Conservation (phyloP, 2,113 vertebrate species). For the Candoia aspera region DNA sequence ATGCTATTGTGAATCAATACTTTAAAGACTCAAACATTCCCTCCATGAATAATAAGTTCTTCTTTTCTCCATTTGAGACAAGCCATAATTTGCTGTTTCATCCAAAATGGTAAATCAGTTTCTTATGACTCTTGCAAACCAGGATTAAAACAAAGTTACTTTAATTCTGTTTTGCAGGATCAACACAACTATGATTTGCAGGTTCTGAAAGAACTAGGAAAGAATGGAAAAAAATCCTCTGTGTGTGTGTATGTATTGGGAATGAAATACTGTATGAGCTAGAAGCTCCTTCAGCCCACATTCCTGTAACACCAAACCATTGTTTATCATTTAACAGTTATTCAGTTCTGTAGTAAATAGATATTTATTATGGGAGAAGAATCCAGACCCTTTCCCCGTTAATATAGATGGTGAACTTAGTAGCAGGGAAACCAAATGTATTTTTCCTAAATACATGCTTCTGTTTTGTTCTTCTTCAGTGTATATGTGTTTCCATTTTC, state of each 20-base stretch:
- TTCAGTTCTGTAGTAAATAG: slow-evolving; percentile 16
- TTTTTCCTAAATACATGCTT: slow-evolving; percentile 20
- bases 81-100: background rate
- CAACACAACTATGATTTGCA: background rate
- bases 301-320: background rate
- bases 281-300: background rate
- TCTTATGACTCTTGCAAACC: background rate
- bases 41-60: background rate
- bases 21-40: background rate
- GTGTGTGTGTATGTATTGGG: background rate
- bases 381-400: slow-evolving; percentile 13
- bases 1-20: background rate
- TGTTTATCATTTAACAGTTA: background rate
- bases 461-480: slow-evolving; percentile 39
- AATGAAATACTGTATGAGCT: background rate
- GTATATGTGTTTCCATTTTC: slow-evolving; percentile 52
- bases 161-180: background rate
- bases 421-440: background rate
- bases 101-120: background rate
- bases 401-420: slow-evolving; percentile 40
- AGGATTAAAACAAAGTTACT: background rate
- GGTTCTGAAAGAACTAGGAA: background rate
- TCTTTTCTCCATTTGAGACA: background rate
- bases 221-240: background rate
- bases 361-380: slow-evolving; percentile 39